Base-by-base conservation (phyloP, 2,113 vertebrate species). In the Chaetura pelagica region DNA sequence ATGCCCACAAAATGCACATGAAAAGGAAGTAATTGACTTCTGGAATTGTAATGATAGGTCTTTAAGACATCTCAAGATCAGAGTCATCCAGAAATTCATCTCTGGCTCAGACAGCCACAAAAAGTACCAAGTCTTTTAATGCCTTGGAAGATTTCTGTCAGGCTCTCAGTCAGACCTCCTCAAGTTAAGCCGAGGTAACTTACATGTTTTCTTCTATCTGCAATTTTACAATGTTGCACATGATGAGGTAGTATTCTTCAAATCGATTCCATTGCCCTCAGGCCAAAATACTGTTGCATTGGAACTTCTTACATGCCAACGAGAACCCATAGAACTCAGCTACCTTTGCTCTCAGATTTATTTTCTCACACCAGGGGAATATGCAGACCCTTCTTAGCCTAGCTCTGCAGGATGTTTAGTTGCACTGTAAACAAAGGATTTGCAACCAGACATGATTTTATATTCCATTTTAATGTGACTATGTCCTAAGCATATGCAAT, bases 401-500 rank as follows among this genome's bases (percentile, higher is more conserved):
- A 78, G 24, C 29, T 74, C 46, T 71, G 42, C 7, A 13, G 80
- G 32, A 38, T 71, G 64, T 89, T 96, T 78, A 78, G 42, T 42
- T 92, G 42, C 22, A 15, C 19, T 81, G 59, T 74, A 90, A 74
- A 90, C 80, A 93, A 86, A 63, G 49, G 46, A 83, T 92, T 94
- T 90, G 58, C 57, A 90, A 30, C 9, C 19, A 94, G 57, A 8
- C 42, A 32, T 83, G 77, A 38, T 84, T 77, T 95, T 78, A 67
- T 89, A 27, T 94, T 90, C 42, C 12, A 51, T 87, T 92, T 87
- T 84, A 63, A 67, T 77, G 17, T 67, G 68, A 14, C 46, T 77
- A 4, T 82, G 76, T 75, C 64, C 57, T 85, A 67, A 67, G 38
- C 72, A 52, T 35, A 63, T 40, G 57, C 48, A 49, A n/a, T 80